Conservation (phyloP, 2,797 vertebrate species). For the Hypotaenidia philippensis region DNA sequence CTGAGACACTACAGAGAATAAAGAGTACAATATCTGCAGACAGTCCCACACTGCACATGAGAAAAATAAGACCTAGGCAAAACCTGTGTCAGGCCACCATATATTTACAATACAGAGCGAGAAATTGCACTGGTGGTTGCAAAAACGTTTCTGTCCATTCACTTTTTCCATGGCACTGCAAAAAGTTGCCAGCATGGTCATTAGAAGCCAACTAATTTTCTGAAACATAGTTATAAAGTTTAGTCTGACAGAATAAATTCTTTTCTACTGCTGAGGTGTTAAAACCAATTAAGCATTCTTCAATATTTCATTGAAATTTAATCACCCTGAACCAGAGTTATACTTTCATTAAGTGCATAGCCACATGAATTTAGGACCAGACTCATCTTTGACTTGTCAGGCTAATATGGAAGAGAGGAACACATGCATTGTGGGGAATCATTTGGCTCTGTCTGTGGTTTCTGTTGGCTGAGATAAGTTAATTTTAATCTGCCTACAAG, state of each 20-base stretch:
- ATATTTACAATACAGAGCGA: not conserved
- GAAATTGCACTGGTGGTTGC: not conserved
- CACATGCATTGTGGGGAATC: not conserved
- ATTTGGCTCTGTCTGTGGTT: not conserved
- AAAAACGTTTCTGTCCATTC: not conserved
- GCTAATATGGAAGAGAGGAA: not conserved
- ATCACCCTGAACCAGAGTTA: not conserved
- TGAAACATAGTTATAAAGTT: constrained; percentile 7
- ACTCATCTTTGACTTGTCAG: not conserved
- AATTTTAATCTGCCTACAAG: not conserved
- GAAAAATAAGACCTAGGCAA: not conserved
- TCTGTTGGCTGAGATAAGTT: not conserved
- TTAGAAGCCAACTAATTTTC: constrained; percentile 36
- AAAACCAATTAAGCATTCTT: constrained; percentile 46
- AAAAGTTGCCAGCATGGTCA: not conserved
- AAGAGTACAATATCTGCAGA: not conserved
- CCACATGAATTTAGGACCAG: constrained; percentile 19
- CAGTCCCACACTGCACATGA: not conserved
- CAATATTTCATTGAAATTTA: constrained; percentile 51
- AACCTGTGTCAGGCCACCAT: not conserved
- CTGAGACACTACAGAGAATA: not conserved
- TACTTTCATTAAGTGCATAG: constrained; percentile 13
- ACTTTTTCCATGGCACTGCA: not conserved
- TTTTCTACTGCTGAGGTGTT: not conserved
- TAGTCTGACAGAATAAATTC: constrained; percentile 30